These are phyloP conservation scores for Sebastes miniatus DNA, from an alignment of 2,797 vertebrate genomes.

Conservation along the genomic window DNA sequence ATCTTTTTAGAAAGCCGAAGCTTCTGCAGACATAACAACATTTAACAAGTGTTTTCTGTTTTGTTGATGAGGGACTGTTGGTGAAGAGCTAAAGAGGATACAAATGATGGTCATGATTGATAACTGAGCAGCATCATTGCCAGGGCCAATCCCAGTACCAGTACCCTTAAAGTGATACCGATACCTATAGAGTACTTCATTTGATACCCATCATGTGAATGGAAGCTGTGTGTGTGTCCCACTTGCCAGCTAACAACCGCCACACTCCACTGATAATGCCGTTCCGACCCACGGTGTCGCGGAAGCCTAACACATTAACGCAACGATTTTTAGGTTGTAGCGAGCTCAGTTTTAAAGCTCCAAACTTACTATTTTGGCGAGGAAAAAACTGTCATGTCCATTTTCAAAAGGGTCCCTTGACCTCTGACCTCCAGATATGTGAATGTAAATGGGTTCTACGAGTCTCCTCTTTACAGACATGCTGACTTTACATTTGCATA, in stretches of 20 bases:
- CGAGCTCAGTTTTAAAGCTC: no score
- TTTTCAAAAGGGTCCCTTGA: no score
- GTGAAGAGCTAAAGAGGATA: not conserved
- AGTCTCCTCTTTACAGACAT: no score
- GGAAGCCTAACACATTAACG: no score
- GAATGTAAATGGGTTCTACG: no score
- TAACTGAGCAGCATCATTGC: not conserved
- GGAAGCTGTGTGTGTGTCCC: not conserved
- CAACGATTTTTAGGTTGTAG: no score
- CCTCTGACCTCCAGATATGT: no score
- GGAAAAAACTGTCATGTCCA: no score
- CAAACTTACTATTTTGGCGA: no score
- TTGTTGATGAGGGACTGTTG: not conserved
- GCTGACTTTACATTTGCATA: no score
- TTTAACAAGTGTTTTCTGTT: not conserved
- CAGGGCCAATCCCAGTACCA: not conserved
- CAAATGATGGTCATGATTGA: not conserved
- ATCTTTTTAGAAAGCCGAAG: not conserved
- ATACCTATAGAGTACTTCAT: not conserved
- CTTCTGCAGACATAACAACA: not conserved
- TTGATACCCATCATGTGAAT: not conserved
- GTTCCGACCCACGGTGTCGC: no score
- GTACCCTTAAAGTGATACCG: not conserved
- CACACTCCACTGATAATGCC: no score
- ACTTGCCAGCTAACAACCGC: not conserved